phyloP scores from a whole-genome alignment of 2,797 vertebrate species.

The Synanceia verrucosa region DNA sequence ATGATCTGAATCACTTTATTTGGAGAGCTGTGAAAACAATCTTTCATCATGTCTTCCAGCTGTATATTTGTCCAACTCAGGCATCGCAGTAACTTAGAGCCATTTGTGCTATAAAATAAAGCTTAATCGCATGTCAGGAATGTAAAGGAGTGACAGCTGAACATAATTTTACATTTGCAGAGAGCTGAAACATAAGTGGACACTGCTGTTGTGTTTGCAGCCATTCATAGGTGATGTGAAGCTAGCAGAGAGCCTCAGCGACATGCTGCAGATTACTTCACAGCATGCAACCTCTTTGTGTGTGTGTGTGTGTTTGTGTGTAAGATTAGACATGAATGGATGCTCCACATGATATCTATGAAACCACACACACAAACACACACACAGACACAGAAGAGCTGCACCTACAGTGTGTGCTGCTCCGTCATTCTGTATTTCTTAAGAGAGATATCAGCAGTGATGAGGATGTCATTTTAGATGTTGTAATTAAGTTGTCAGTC shows the following conservation, averaged over 20 bases:
- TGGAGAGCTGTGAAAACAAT: no score
- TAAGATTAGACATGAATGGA: constrained; percentile 1
- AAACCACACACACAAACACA: not conserved
- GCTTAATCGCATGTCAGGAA: not conserved
- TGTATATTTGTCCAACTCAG: constrained; percentile 4
- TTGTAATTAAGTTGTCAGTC: constrained; percentile 71
- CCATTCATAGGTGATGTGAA: constrained; percentile 35
- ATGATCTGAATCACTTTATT: not conserved
- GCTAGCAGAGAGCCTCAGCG: constrained; percentile 44
- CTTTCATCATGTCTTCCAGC: not conserved
- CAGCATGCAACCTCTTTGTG: not conserved
- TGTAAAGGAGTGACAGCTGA: constrained; percentile 17
- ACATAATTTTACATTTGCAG: constrained; percentile 10
- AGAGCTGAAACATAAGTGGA: constrained; percentile 9
- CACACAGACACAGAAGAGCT: not conserved
- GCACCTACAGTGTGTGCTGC: not conserved
- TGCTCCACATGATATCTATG: constrained; percentile 1
- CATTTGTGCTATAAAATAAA: not conserved
- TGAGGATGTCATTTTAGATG: constrained; percentile 72
- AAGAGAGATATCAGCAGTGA: constrained; percentile 64
- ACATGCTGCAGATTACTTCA: constrained; percentile 52
- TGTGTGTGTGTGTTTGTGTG: not conserved
- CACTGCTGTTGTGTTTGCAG: constrained; percentile 44
- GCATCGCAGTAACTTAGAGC: not conserved
- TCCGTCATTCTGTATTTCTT: constrained; percentile 50